Evolutionary conservation across 2,888 invertebrate species (phyloP), one percentile per base, ranked within the genome.

Genomic region (Phania funesta): DNA sequence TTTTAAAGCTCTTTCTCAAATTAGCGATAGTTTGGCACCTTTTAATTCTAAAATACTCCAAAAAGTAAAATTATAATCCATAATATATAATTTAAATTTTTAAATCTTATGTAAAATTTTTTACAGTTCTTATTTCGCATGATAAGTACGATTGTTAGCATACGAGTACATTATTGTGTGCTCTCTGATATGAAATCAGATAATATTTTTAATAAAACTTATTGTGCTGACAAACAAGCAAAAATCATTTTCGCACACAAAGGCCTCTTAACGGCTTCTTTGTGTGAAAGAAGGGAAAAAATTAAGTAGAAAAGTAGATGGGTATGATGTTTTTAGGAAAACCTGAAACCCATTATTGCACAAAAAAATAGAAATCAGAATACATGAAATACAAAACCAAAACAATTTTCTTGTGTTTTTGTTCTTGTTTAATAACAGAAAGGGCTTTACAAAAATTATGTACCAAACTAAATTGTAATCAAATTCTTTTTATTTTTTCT

Each of bases 241-340:
- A 24, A 24, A 16, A 44, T 18, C 46, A 56, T 58, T 50, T 78
- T 71, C 65, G 41, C 70, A 78, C 48, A 71, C 56, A 78, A 78
- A 56, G 56, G 56, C 70, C 54, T 73, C 48, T 56, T 71, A 78
- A 58, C 48, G 26, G 58, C 18, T 56, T 71, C 32, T 46, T 56
- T 70, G 24, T 32, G 11, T 48, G 41, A 7, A 41, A 32, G 11
- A 46, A 56, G 26, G 41, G 6, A 3, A 13, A n/a, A 38, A n/a
- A 35, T 11, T 3, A 38, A 11, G n/a, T 38, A 38, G 13, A 38
- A 38, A 38, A 38, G 8, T 13, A 9, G 20, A 5, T 29, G 20
- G 4, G 11, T 48, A 62, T 18, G 11, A 44, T n/a, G 46, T 35
- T 67, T 35, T 11, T 6, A 54, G 26, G 4, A 54, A 18, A 54